These are phyloP conservation scores for Intellagama lesueurii DNA, from an alignment of 2,797 vertebrate species.

Conservation along the genomic window DNA sequence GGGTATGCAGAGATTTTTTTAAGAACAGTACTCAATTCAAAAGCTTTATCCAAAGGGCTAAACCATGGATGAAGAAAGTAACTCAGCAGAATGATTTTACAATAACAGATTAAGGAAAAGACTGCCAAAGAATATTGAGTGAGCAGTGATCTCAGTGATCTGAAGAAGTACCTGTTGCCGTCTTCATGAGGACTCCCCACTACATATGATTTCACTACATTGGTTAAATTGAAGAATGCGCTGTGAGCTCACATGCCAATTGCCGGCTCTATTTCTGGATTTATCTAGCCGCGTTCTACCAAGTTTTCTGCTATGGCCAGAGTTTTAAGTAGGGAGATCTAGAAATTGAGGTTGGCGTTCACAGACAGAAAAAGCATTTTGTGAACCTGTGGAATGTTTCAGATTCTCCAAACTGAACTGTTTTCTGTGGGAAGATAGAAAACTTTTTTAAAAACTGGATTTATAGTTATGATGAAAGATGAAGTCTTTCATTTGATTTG, in stretches of 20 bases:
- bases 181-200: not conserved
- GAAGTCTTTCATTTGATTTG: conserved; percentile 44
- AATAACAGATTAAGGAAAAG: not conserved
- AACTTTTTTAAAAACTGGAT: conserved; percentile 67
- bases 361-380: not conserved
- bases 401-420: conserved; percentile 41
- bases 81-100: not conserved
- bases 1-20: not conserved
- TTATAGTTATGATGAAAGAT: conserved; percentile 52
- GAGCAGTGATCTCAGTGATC: not conserved
- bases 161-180: not conserved
- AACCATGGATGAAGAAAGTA: not conserved
- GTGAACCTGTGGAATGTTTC: conserved; percentile 9
- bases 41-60: not conserved
- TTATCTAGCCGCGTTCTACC: not conserved
- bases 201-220: not conserved
- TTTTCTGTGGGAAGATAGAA: conserved; percentile 40
- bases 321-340: not conserved
- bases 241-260: not conserved
- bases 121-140: not conserved
- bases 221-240: not conserved
- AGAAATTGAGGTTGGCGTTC: not conserved
- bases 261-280: not conserved
- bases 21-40: not conserved
- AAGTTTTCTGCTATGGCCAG: not conserved